Base-by-base conservation (phyloP, 2,113 vertebrate genomes). In the Neomonachus schauinslandi region DNA sequence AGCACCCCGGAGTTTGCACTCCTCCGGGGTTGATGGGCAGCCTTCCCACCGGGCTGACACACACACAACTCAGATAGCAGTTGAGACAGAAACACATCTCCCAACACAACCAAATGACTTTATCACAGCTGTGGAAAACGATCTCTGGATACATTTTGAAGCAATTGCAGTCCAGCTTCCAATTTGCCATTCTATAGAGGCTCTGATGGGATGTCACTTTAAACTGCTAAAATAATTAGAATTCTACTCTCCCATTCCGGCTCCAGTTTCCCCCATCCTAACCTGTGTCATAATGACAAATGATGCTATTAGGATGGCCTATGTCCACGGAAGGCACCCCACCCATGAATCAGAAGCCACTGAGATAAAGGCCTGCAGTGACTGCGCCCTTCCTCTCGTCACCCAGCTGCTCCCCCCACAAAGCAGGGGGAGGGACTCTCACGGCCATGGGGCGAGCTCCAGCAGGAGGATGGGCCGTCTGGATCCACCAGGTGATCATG, bases 181-280 rank as follows among this genome's bases (percentile, higher is more conserved):
- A 98, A 98, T 97, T 84, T 98, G 95, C 97, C 83, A 89, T 93
- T 97, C 79, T 94, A 98, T 95, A 97, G 93, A 82, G 81, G 88
- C 69, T 98, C 94, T 96, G 94, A 96, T 94, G 81, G 97, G 98
- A 99, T 98, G 97, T 98, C 97, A 98, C 91, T 97, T 96, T 97
- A 96, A 97, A 96, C 97, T 97, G 97, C 83, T 98, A 97, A 98
- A 97, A 98, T 98, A 97, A 98, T 94, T 98, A 96, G 97, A 97
- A 97, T 80, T 95, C 93, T 94, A 42, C 89, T 97, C 95, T 98
- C 98, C 96, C 95, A 93, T 88, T 81, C 96, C 84, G 76, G 92
- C 46, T 97, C 77, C 7, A 26, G 85, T 36, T 98, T 94, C 96
- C 63, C 71, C 67, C 63, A 36, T 72, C 69, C 87, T 92, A 98